Evolutionary conservation across 2,888 invertebrate genomes (phyloP).

Genomic region (Volucella zonaria): DNA sequence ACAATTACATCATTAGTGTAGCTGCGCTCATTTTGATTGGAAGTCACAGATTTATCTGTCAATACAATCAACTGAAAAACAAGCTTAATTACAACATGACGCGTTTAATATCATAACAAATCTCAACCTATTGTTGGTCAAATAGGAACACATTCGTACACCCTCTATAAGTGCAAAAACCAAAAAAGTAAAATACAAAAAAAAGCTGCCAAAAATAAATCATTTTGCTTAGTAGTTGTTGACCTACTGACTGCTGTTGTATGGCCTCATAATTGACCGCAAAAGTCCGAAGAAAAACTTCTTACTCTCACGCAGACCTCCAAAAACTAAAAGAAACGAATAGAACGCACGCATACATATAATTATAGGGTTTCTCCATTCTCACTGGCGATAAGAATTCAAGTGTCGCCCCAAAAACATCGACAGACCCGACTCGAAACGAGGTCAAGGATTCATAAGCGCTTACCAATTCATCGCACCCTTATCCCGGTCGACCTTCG

Average conservation of each 20-base stretch:
- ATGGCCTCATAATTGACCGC: conserved; percentile 62
- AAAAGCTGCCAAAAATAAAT: conserved; percentile 44
- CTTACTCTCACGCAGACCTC: conserved; percentile 45
- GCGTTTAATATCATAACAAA: conserved; percentile 5
- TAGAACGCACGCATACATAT: conserved; percentile 51
- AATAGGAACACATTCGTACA: neutral
- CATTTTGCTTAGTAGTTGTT: conserved; percentile 47
- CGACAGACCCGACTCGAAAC: neutral
- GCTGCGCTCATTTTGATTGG: neutral
- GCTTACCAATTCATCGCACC: conserved; percentile 11
- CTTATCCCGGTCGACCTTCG: neutral
- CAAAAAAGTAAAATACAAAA: neutral
- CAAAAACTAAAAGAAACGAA: conserved; percentile 25
- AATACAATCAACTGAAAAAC: conserved; percentile 12
- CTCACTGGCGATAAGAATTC: conserved; percentile 27
- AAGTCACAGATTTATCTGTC: conserved; percentile 10
- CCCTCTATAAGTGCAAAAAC: too few species aligned
- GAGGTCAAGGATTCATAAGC: conserved; percentile 61
- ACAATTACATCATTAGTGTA: conserved; percentile 11
- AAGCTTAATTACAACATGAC: conserved; percentile 21
- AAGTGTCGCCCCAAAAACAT: conserved; percentile 30
- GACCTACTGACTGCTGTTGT: conserved; percentile 63
- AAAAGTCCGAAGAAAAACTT: conserved; percentile 11
- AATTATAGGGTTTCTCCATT: conserved; percentile 54
- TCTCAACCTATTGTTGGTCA: neutral